These are phyloP conservation scores for roundworm (Caenorhabditis elegans) DNA, from an alignment of 1,140 invertebrate genomes.

Conservation along the genomic window DNA sequence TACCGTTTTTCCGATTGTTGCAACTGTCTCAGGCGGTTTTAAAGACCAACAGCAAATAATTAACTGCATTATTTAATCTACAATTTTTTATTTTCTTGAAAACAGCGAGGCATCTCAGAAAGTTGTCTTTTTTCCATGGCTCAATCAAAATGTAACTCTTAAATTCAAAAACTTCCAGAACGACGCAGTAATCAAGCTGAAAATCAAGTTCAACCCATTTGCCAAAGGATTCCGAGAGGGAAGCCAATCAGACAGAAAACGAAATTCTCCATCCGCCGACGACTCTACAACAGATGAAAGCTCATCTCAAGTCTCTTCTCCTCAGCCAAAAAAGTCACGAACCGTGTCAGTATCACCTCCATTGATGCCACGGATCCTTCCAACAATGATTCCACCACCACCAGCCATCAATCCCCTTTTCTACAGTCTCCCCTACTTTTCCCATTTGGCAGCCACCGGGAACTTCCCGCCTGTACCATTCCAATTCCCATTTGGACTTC, in stretches of 20 bases:
- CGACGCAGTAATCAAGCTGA: background rate
- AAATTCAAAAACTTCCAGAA: background rate
- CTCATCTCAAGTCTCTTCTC: background rate
- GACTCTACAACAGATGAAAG: background rate
- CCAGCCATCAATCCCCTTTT: background rate
- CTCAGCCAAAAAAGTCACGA: background rate
- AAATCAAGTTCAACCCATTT: background rate
- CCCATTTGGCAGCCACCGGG: background rate
- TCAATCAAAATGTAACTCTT: too few relatives aligned
- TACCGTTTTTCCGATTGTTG: too few relatives aligned
- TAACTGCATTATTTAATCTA: too few relatives aligned
- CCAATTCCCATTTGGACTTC: background rate
- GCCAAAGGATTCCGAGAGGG: conserved; percentile 8
- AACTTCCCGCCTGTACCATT: background rate
- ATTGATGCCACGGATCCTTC: background rate
- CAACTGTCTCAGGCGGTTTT: too few relatives aligned
- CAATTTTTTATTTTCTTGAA: too few relatives aligned
- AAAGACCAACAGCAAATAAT: too few relatives aligned
- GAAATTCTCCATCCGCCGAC: background rate
- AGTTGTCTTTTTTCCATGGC: background rate
- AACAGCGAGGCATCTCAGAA: background rate
- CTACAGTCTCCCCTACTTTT: background rate
- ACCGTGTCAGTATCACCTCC: background rate
- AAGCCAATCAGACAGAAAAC: background rate
- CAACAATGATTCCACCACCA: background rate